Evolutionary conservation across 2,888 invertebrate species (phyloP).

Genomic region (Minunthozetes semirufus): DNA sequence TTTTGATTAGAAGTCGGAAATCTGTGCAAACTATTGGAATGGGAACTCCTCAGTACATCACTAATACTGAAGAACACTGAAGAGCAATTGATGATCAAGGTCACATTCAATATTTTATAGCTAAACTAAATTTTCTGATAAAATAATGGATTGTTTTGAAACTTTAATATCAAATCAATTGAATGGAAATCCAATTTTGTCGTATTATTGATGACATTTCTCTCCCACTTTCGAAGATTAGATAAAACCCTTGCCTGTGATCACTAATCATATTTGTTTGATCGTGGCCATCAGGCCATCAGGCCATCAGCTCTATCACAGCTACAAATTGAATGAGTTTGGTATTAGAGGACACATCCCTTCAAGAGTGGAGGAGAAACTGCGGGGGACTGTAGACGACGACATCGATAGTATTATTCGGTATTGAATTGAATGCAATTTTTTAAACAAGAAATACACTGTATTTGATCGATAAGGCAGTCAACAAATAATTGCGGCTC

Average conservation of each 20-base stretch:
- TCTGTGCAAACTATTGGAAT: neutral
- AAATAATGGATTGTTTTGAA: no score
- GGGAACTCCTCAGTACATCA: neutral
- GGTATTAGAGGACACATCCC: constrained; percentile 16
- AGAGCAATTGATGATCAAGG: no score
- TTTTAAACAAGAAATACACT: neutral
- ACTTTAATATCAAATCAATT: no score
- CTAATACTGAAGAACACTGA: neutral
- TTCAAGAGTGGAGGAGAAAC: neutral
- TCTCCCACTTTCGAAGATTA: no score
- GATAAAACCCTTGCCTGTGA: no score
- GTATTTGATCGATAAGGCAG: constrained; percentile 13
- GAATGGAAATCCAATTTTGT: no score
- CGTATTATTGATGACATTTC: no score
- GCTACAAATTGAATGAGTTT: constrained; percentile 11
- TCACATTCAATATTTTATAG: no score
- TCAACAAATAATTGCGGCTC: constrained; percentile 17
- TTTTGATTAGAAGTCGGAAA: neutral
- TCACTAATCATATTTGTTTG: no score
- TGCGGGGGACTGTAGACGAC: constrained; percentile 1
- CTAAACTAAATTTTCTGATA: no score
- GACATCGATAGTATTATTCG: constrained; percentile 11
- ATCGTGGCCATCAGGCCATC: neutral
- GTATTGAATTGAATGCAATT: constrained; percentile 7
- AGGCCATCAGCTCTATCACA: neutral